Percentiles rank a stretch among this genome's conserved stretches.
phyloP scores from a whole-genome alignment of 2,888 invertebrate genomes.

The Andrena chrysosceles region DNA sequence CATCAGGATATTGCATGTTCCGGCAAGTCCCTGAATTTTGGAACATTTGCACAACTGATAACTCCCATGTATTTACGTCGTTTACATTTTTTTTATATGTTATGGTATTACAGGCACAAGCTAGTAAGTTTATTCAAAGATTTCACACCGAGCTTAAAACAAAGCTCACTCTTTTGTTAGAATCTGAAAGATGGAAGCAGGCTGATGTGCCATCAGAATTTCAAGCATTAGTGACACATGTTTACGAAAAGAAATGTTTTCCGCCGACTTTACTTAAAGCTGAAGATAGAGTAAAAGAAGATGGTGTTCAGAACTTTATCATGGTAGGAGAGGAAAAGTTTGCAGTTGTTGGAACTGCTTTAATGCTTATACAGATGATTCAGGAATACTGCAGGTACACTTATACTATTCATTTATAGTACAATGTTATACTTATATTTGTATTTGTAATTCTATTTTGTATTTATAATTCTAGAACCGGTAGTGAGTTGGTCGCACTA shows the following conservation, averaged over 20 bases:
- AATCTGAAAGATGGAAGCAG: conserved; percentile 97
- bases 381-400: conserved; percentile 93
- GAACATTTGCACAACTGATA: no score
- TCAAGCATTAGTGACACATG: conserved; percentile 90
- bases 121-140: conserved; percentile 95
- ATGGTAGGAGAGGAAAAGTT: conserved; percentile 90
- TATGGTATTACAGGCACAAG: conserved; percentile 87
- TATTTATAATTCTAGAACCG: conserved; percentile 75
- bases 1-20: no score
- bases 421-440: conserved; percentile 4
- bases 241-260: conserved; percentile 86
- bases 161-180: conserved; percentile 93
- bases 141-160: conserved; percentile 96
- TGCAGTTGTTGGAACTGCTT: conserved; percentile 92
- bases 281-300: conserved; percentile 82
- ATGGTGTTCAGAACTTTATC: conserved; percentile 82
- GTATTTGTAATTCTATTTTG: background rate
- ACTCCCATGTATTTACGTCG: conserved; percentile 18
- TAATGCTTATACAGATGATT: conserved; percentile 95
- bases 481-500: conserved; percentile 89
- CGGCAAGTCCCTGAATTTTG: no score
- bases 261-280: conserved; percentile 80
- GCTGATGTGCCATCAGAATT: conserved; percentile 96
- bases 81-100: background rate
- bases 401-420: background rate